A percentile compares a stretch with the other conserved stretches of the same genome.
phyloP scores from a whole-genome alignment of 2,797 vertebrate genomes.

The Spinus pinus region DNA sequence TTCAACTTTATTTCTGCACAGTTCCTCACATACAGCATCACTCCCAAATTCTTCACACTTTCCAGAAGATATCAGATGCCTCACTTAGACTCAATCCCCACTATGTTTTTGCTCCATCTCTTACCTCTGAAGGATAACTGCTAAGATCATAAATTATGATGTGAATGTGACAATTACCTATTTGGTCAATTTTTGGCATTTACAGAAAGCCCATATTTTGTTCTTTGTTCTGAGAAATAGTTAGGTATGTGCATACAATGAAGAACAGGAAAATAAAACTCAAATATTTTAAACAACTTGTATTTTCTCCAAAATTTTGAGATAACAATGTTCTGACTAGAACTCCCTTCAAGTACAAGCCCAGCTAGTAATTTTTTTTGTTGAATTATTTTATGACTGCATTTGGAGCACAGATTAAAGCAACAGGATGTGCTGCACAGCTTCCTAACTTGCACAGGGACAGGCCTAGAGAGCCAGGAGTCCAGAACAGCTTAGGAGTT shows the following conservation, averaged over 20 bases:
- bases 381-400: background rate
- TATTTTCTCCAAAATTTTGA: background rate
- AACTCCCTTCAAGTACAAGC: background rate
- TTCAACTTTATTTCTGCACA: background rate
- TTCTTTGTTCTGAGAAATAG: constrained; percentile 10
- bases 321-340: background rate
- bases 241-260: background rate
- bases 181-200: background rate
- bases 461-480: background rate
- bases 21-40: background rate
- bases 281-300: background rate
- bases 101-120: background rate
- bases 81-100: background rate
- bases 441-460: background rate
- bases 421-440: background rate
- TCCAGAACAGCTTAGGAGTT: background rate
- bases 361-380: background rate
- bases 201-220: constrained; percentile 29
- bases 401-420: background rate
- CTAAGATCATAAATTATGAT: background rate
- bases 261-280: background rate
- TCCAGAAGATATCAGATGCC: background rate
- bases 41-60: background rate
- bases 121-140: background rate
- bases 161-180: background rate